phyloP scores from a whole-genome alignment of 2,113 vertebrate species.

The Heptranchias perlo region DNA sequence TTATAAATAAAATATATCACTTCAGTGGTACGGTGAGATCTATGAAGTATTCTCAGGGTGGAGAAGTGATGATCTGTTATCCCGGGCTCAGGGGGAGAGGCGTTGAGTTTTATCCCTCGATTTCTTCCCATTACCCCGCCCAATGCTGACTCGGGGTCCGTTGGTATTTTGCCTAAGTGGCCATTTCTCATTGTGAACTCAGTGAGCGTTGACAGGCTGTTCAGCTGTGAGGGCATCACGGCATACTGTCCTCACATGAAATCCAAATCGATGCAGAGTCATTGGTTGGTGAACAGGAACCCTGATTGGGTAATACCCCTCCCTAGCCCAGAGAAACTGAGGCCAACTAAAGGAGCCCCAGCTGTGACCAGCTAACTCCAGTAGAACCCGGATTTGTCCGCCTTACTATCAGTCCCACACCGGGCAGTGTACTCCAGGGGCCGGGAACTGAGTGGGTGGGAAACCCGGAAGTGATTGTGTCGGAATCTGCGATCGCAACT shows the following conservation, averaged over 20 bases:
- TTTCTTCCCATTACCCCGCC: neutral
- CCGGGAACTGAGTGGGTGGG: no score
- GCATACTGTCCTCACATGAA: neutral
- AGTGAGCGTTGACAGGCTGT: neutral
- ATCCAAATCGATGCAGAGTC: neutral
- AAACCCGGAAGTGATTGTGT: no score
- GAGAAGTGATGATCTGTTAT: neutral
- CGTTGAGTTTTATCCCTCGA: neutral
- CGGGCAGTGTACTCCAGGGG: no score
- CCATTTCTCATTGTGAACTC: neutral
- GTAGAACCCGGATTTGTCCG: no score
- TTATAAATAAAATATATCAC: conserved; percentile 8
- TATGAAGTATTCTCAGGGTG: neutral
- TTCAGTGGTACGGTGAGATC: neutral
- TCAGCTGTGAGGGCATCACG: neutral
- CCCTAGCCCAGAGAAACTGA: neutral
- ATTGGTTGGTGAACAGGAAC: neutral
- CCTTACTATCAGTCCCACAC: no score
- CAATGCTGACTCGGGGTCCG: neutral
- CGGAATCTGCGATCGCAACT: no score
- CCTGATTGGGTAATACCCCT: neutral
- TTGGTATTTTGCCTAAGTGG: neutral
- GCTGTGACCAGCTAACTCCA: neutral
- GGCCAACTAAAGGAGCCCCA: neutral
- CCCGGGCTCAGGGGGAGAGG: neutral